Conservation (phyloP, 2,888 invertebrate genomes). For the Lithodes maja region DNA sequence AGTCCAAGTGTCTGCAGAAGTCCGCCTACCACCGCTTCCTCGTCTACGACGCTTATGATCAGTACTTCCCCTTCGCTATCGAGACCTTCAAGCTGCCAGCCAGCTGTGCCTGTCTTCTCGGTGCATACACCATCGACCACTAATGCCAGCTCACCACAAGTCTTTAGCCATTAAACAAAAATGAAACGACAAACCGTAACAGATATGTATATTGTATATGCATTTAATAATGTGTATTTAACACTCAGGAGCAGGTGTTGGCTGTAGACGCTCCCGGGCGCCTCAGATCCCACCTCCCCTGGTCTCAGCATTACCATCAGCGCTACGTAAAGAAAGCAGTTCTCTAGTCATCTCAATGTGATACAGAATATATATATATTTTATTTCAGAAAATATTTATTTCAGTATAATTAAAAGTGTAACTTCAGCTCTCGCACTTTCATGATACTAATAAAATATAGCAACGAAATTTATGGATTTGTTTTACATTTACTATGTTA, state of each 20-base stretch:
- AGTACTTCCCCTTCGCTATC: conserved; percentile 72
- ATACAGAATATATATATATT: neutral
- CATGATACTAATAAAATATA: conserved; percentile 33
- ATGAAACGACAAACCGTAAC: neutral
- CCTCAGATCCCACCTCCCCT: conserved; percentile 21
- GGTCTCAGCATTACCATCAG: neutral
- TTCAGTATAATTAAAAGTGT: neutral
- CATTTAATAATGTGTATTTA: neutral
- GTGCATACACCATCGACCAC: conserved; percentile 51
- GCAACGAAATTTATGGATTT: too few relatives aligned
- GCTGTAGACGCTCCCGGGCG: neutral
- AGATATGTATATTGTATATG: neutral
- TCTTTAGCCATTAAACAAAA: neutral
- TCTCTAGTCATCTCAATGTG: conserved; percentile 60
- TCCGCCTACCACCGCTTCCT: conserved; percentile 72
- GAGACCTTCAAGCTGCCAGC: conserved; percentile 72
- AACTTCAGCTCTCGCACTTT: conserved; percentile 35
- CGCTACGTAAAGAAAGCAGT: conserved; percentile 61
- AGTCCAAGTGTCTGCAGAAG: conserved; percentile 72
- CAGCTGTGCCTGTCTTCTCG: conserved; percentile 72
- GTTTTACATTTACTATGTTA: too few relatives aligned
- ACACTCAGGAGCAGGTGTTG: conserved; percentile 2
- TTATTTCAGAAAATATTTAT: neutral
- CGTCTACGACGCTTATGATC: conserved; percentile 72
- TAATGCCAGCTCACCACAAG: conserved; percentile 26